Evolutionary conservation across 2,113 vertebrate species (phyloP).

Genomic region (Callospermophilus lateralis): DNA sequence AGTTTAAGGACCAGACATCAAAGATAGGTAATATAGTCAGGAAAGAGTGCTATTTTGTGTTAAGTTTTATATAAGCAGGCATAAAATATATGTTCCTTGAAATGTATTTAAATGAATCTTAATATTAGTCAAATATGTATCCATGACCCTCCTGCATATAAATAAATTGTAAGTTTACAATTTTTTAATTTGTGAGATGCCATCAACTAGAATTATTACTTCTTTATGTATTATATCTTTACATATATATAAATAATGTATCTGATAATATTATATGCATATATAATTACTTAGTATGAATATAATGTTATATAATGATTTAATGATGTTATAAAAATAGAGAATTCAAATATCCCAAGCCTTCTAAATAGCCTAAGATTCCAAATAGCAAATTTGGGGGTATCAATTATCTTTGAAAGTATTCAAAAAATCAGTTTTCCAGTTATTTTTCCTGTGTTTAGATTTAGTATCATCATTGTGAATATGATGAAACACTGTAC

Average conservation of each 20-base stretch:
- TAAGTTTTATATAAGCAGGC: constrained; percentile 48
- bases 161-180: constrained; percentile 16
- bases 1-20: neutral
- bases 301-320: neutral
- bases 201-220: constrained; percentile 35
- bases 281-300: neutral
- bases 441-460: constrained; percentile 29
- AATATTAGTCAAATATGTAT: constrained; percentile 22
- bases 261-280: neutral
- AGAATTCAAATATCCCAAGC: constrained; percentile 19
- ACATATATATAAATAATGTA: neutral
- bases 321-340: constrained; percentile 9
- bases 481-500: neutral
- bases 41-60: constrained; percentile 32
- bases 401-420: neutral
- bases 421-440: constrained; percentile 25
- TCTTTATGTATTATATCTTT: constrained; percentile 11
- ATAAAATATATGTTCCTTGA: constrained; percentile 29
- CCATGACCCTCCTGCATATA: neutral
- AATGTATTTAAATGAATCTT: constrained; percentile 38
- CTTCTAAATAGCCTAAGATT: neutral
- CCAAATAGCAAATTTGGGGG: constrained; percentile 26
- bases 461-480: neutral
- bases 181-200: constrained; percentile 60
- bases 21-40: neutral